These are phyloP conservation scores for Cephus sareptanus DNA, from an alignment of 2,888 invertebrate species.

Conservation along the genomic window DNA sequence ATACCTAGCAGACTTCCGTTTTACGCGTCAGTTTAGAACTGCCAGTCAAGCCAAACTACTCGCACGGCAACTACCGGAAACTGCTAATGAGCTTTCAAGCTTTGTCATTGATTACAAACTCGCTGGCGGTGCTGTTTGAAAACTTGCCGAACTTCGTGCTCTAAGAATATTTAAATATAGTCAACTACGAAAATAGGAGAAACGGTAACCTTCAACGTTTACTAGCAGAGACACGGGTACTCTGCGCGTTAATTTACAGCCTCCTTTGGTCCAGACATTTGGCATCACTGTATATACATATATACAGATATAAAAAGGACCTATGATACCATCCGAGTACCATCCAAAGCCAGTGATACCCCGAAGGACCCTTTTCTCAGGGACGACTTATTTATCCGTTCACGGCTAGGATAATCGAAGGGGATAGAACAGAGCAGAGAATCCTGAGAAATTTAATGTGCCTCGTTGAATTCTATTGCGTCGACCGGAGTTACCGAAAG, in stretches of 20 bases:
- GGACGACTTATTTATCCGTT: constrained; percentile 4
- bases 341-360: not conserved
- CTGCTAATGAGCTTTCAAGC: constrained; percentile 34
- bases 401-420: constrained; percentile 1
- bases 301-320: not conserved
- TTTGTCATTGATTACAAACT: constrained; percentile 28
- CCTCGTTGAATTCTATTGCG: constrained; percentile 19
- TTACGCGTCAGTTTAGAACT: not conserved
- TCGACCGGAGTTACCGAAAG: constrained; percentile 16
- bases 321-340: not conserved
- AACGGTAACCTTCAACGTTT: not conserved
- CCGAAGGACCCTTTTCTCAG: not conserved
- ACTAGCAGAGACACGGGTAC: not conserved
- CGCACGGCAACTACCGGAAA: constrained; percentile 17
- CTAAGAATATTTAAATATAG: not conserved
- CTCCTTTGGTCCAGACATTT: not conserved
- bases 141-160: not conserved
- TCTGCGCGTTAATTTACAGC: not conserved
- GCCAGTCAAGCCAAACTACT: constrained; percentile 1
- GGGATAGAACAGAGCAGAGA: not conserved
- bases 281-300: not conserved
- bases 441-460: constrained; percentile 21
- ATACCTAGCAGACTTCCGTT: not conserved
- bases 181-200: not conserved
- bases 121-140: constrained; percentile 1